A percentile compares a stretch with the other conserved stretches of the same genome.
These are phyloP conservation scores for Podarcis lilfordi DNA, from an alignment of 2,797 vertebrate species.

Conservation along the genomic window DNA sequence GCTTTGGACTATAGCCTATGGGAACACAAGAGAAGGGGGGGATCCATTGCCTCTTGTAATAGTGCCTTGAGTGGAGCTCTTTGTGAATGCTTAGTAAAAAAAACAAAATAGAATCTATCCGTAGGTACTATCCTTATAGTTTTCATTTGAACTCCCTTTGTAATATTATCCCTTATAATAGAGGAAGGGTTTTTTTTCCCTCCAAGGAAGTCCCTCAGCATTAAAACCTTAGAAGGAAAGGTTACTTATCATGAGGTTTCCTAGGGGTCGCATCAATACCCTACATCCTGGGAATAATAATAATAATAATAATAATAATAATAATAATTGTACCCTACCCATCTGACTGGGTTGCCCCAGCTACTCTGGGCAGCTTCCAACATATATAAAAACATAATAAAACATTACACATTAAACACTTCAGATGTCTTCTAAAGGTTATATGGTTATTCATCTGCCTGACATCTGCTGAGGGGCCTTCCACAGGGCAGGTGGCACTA, in stretches of 20 bases:
- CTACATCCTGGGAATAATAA: too few relatives aligned
- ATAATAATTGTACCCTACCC: too few relatives aligned
- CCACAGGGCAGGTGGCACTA: too few relatives aligned
- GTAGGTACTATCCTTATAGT: conserved; percentile 42
- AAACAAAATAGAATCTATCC: conserved; percentile 38
- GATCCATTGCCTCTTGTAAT: background rate
- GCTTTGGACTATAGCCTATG: conserved; percentile 23
- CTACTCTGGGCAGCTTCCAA: too few relatives aligned
- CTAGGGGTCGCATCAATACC: too few relatives aligned
- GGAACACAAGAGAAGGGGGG: conserved; percentile 24
- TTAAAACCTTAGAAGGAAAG: background rate
- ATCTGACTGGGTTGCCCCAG: too few relatives aligned
- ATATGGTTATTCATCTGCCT: too few relatives aligned
- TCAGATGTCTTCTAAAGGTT: too few relatives aligned
- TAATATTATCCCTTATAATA: conserved; percentile 33
- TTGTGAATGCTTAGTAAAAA: conserved; percentile 37
- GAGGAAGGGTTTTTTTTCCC: background rate
- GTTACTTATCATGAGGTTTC: background rate
- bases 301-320: too few relatives aligned
- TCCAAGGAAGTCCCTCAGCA: background rate
- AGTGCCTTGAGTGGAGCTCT: conserved; percentile 5
- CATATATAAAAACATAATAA: too few relatives aligned
- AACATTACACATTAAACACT: too few relatives aligned
- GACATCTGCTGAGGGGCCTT: too few relatives aligned
- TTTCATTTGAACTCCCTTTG: conserved; percentile 53